phyloP scores from a whole-genome alignment of 1,140 invertebrate species.

The Dryas iulia region DNA sequence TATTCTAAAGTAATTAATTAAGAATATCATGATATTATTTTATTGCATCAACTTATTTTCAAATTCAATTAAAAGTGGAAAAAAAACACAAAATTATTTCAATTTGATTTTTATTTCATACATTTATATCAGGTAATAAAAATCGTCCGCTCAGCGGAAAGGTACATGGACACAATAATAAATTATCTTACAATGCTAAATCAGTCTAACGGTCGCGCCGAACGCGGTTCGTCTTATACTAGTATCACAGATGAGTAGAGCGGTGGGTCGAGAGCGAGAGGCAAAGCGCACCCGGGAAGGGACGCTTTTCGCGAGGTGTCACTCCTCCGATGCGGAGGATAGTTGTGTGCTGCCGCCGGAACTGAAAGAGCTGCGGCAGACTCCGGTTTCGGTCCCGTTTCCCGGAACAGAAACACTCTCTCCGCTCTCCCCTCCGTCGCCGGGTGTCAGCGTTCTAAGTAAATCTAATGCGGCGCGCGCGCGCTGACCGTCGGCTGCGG shows the following conservation, averaged over 20 bases:
- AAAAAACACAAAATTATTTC: conserved; percentile 53
- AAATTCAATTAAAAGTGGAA: not conserved
- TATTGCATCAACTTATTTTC: not conserved
- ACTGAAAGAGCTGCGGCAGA: conserved; percentile 68
- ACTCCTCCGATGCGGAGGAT: conserved; percentile 73
- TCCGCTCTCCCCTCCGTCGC: conserved; percentile 51
- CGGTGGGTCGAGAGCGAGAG: conserved; percentile 70
- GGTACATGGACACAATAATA: conserved; percentile 76
- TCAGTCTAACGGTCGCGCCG: conserved; percentile 76
- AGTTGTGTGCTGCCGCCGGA: conserved; percentile 74
- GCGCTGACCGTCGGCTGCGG: conserved; percentile 62
- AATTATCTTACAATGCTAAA: conserved; percentile 77
- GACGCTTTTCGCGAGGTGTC: conserved; percentile 49
- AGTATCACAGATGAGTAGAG: conserved; percentile 79
- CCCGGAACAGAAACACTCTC: conserved; percentile 79
- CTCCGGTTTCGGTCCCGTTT: conserved; percentile 49
- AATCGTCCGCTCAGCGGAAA: conserved; percentile 74
- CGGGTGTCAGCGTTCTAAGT: conserved; percentile 63
- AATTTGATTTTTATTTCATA: conserved; percentile 65
- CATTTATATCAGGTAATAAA: conserved; percentile 50
- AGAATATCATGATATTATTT: not conserved
- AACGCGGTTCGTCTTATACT: conserved; percentile 69
- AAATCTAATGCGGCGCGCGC: conserved; percentile 68
- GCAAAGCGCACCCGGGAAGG: conserved; percentile 53
- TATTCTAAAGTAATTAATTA: not conserved